Evolutionary conservation across 2,888 invertebrate species (phyloP).

Genomic region (Melanotus villosus): DNA sequence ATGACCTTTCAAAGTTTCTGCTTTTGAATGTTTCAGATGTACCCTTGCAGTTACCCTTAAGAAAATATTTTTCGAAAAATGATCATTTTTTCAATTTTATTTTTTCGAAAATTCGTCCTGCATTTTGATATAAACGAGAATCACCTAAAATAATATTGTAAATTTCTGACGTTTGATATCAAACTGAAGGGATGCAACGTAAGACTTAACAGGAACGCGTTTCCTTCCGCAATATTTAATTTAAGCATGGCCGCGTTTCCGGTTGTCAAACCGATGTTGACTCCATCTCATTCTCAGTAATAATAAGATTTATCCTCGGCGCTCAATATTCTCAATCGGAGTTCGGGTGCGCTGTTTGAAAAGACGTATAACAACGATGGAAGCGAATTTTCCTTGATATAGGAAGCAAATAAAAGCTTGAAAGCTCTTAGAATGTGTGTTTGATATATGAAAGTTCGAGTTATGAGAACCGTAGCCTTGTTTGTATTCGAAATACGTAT

Average conservation of each 20-base stretch:
- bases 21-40: too few relatives aligned
- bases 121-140: too few relatives aligned
- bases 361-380: slow-evolving; percentile 59
- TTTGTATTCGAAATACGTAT: slow-evolving; percentile 19
- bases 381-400: slow-evolving; percentile 50
- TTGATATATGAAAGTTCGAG: slow-evolving; percentile 39
- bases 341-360: slow-evolving; percentile 56
- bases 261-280: slow-evolving; percentile 65
- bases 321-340: slow-evolving; percentile 64
- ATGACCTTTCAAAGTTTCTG: too few relatives aligned
- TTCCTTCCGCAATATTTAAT: slow-evolving; percentile 65
- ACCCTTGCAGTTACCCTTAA: too few relatives aligned
- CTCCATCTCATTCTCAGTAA: slow-evolving; percentile 65
- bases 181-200: slow-evolving; percentile 17
- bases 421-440: slow-evolving; percentile 34
- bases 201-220: slow-evolving; percentile 51
- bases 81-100: too few relatives aligned
- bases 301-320: slow-evolving; percentile 67
- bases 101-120: too few relatives aligned
- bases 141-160: too few relatives aligned
- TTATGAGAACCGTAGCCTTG: slow-evolving; percentile 19
- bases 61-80: too few relatives aligned
- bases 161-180: too few relatives aligned
- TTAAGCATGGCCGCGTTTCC: slow-evolving; percentile 64
- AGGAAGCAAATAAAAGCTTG: slow-evolving; percentile 41